Evolutionary conservation across 2,113 vertebrate species (phyloP).

Genomic region (Burhinus oedicnemus): DNA sequence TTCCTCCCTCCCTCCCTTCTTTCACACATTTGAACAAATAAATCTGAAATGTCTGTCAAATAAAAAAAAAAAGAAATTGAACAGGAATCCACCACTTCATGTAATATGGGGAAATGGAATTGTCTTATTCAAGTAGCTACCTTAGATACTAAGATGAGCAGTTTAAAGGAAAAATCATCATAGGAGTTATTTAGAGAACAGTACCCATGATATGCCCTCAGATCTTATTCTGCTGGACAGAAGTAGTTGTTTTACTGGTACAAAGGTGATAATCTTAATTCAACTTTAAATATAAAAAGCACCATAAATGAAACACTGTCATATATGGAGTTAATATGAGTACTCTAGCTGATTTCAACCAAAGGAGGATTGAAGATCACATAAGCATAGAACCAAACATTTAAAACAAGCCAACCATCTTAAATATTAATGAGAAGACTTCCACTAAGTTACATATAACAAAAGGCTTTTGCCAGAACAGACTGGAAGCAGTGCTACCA

Average conservation of each 20-base stretch:
- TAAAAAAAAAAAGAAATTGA: background rate
- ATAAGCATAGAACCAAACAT: background rate
- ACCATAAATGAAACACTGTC: background rate
- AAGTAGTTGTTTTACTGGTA: background rate
- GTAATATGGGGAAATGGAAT: background rate
- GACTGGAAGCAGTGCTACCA: background rate
- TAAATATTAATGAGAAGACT: background rate
- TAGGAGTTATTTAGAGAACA: background rate
- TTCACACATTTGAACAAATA: background rate
- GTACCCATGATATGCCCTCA: background rate
- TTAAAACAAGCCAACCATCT: background rate
- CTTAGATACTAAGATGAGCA: background rate
- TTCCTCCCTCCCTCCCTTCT: background rate
- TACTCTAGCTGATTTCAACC: background rate
- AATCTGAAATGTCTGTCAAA: background rate
- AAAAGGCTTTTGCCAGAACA: background rate
- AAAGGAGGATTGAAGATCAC: background rate
- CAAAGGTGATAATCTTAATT: background rate
- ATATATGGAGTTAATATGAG: background rate
- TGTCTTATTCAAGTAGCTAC: background rate
- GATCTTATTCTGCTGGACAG: background rate
- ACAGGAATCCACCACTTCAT: background rate
- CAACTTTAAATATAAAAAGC: background rate
- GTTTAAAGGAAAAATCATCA: background rate
- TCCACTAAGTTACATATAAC: background rate